phyloP scores from a whole-genome alignment of 2,797 vertebrate genomes.

The Propithecus perrieri region DNA sequence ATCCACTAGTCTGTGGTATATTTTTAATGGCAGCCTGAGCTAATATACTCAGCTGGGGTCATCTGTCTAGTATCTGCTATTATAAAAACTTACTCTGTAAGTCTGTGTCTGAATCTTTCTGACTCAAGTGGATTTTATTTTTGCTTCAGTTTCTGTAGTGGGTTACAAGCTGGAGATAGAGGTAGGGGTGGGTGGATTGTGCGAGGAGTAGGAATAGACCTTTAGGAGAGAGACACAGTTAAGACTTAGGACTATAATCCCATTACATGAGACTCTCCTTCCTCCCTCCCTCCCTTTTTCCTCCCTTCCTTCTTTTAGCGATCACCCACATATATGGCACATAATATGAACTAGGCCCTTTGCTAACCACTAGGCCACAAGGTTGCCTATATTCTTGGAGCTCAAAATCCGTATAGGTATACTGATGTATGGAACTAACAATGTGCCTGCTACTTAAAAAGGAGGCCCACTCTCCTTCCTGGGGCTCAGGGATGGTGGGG shows the following conservation, averaged over 20 bases:
- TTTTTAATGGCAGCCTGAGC: neutral
- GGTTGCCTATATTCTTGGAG: neutral
- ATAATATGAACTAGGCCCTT: neutral
- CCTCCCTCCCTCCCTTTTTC: neutral
- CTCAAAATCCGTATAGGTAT: neutral
- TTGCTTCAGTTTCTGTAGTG: constrained; percentile 24
- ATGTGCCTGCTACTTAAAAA: neutral
- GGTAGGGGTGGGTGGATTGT: neutral
- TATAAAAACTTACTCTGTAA: neutral
- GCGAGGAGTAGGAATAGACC: neutral
- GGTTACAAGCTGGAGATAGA: constrained; percentile 17
- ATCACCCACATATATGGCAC: neutral
- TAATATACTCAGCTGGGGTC: neutral
- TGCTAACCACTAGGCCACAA: neutral
- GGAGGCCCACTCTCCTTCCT: neutral
- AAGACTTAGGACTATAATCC: neutral
- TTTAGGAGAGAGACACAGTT: neutral
- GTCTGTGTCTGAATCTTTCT: constrained; percentile 39
- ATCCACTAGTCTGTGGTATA: neutral
- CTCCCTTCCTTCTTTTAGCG: neutral
- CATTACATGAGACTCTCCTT: neutral
- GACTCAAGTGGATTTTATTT: constrained; percentile 29
- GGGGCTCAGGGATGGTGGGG: neutral
- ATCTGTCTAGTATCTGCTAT: neutral
- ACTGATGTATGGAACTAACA: neutral